These are phyloP conservation scores for Apoda limacodes DNA, from an alignment of 2,888 invertebrate genomes.

Conservation along the genomic window DNA sequence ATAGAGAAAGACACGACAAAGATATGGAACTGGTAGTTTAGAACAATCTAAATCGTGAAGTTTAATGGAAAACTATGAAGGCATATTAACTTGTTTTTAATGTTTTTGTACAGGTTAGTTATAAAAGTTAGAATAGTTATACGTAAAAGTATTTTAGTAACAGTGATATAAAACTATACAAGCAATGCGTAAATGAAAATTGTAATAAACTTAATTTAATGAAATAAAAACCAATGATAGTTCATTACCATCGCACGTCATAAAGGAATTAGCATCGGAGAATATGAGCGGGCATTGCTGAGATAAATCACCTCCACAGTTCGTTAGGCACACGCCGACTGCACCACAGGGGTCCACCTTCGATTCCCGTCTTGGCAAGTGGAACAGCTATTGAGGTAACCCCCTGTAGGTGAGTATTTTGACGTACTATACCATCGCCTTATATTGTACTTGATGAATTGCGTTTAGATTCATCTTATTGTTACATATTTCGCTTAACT, in stretches of 20 bases:
- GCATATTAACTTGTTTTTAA: no score
- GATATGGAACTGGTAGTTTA: no score
- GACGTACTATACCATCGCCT: constrained; percentile 51
- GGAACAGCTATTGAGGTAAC: constrained; percentile 48
- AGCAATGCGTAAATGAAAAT: constrained; percentile 17
- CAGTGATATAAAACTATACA: no score
- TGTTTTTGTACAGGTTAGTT: no score
- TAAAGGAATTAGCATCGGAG: constrained; percentile 53
- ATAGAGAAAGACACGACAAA: no score
- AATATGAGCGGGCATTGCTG: constrained; percentile 38
- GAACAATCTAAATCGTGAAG: no score
- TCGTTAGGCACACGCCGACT: constrained; percentile 59
- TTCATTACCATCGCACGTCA: constrained; percentile 56
- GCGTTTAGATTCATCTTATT: no score
- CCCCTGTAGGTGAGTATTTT: constrained; percentile 61
- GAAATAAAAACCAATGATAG: constrained; percentile 34
- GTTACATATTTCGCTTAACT: no score
- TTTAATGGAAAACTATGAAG: no score
- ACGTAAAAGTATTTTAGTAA: no score
- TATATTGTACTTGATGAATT: no score
- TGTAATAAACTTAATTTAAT: constrained; percentile 32
- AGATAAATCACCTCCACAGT: constrained; percentile 57
- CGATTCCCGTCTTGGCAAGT: constrained; percentile 55
- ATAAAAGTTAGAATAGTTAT: no score
- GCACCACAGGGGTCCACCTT: constrained; percentile 55